These are phyloP conservation scores for Corythaixoides concolor DNA, from an alignment of 2,113 vertebrate species.

Conservation along the genomic window DNA sequence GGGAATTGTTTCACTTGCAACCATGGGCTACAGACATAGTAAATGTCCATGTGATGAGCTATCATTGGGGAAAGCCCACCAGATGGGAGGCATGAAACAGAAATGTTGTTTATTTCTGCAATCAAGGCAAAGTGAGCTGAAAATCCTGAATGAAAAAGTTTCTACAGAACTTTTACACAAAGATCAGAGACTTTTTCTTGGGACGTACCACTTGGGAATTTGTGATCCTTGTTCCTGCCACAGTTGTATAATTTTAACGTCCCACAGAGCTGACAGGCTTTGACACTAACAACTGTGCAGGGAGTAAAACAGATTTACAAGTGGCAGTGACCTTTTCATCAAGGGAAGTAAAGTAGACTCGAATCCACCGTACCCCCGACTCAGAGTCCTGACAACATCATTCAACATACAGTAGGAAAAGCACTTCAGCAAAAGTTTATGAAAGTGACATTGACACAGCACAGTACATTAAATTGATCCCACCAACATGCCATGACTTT, in stretches of 20 bases:
- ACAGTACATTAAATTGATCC: slow-evolving; percentile 23
- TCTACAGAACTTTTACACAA: slow-evolving; percentile 21
- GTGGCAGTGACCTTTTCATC: slow-evolving; percentile 66
- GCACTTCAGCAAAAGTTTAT: slow-evolving; percentile 32
- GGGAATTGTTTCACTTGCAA: background rate
- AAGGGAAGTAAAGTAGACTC: slow-evolving; percentile 58
- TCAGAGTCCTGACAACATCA: slow-evolving; percentile 55
- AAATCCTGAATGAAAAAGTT: slow-evolving; percentile 37
- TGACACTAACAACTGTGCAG: slow-evolving; percentile 58
- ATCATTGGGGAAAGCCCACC: background rate
- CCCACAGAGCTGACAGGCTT: slow-evolving; percentile 43
- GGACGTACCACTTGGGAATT: slow-evolving; percentile 29
- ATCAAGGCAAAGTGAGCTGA: slow-evolving; percentile 36
- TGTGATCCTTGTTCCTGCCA: slow-evolving; percentile 29
- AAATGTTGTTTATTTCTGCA: slow-evolving; percentile 54
- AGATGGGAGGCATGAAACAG: slow-evolving; percentile 18
- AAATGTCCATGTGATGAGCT: slow-evolving; percentile 18
- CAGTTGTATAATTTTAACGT: slow-evolving; percentile 41
- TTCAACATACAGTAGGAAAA: slow-evolving; percentile 59
- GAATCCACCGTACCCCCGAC: background rate
- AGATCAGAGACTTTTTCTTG: slow-evolving; percentile 58
- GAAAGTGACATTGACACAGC: slow-evolving; percentile 49
- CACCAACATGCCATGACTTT: background rate
- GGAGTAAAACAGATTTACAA: slow-evolving; percentile 61
- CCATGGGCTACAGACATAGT: background rate